Evolutionary conservation across 2,797 vertebrate genomes (phyloP), one percentile per base, ranked within the genome.

Genomic region (Coregonus ussuriensis): DNA sequence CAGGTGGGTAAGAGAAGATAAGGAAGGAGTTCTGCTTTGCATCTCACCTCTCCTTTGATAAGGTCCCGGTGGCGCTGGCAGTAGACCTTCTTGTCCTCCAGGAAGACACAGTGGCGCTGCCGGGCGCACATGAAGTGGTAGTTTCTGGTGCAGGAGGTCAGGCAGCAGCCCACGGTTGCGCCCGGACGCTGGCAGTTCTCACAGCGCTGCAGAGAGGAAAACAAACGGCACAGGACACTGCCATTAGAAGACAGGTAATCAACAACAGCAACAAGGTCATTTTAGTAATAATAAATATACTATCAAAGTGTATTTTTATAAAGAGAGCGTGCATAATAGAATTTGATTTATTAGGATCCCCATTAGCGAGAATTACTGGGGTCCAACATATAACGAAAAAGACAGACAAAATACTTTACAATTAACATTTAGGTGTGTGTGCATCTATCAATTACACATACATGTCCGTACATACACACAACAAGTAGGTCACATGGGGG

Each of bases 111-210:
- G 85, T 96, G 96, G 86, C 95, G 95, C 87, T 96, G 95, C 68
- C 98, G 96, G 2, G 98, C 98, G 79, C 98, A 99, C 98, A 99
- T 99, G 91, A 99, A 99, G 87, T 99, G 98, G 85, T 97, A 99
- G 90, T 97, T 98, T 85, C 95, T 98, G 71, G 95, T 95, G 88
- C 98, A 99, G 77, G 97, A 97, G 54, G 97, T 95, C 78, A 98
- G 94, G 89, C 97, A 98, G 95, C 98, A 99, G 88, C 96, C 94
- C 21, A 99, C 98, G 0, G 98, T 99, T 82, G 98, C 98, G 0
- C 98, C 98, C 0, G 95, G 95, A 88, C 95, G 96, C 82, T 96
- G 96, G 93, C 98, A 99, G 87, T 95, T 95, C 85, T 98, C 97
- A 69, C 98, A 99, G 67, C 93, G 93, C 98, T 99, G 81, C 75